phyloP scores from a whole-genome alignment of 2,797 vertebrate species.

The Notoglanidium macrostoma region DNA sequence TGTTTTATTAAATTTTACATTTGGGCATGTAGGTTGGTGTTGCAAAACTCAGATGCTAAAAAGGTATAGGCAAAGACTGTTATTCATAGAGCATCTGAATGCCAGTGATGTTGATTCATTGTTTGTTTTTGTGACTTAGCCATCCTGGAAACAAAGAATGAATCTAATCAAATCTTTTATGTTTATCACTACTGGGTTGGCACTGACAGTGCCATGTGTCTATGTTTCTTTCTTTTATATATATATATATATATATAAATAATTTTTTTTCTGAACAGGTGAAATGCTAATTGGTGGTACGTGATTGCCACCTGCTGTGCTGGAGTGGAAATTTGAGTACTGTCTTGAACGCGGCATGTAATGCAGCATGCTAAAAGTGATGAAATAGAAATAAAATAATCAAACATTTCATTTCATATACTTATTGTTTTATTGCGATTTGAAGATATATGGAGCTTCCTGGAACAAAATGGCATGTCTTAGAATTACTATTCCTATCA shows the following conservation, averaged over 20 bases:
- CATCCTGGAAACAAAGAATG: not conserved
- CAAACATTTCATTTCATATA: not conserved
- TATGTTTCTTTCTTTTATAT: not conserved
- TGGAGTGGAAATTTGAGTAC: constrained; percentile 6
- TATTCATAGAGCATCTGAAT: constrained; percentile 12
- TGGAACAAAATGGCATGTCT: not conserved
- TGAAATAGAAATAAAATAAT: not conserved
- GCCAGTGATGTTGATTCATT: not conserved
- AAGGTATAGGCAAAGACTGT: not conserved
- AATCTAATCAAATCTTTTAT: not conserved
- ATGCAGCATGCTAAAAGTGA: not conserved
- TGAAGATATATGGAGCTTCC: not conserved
- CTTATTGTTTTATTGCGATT: not conserved
- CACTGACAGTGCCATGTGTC: not conserved
- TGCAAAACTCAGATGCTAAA: constrained; percentile 1
- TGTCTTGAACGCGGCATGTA: not conserved
- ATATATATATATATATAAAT: no score
- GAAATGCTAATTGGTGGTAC: constrained; percentile 23
- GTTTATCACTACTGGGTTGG: constrained; percentile 6
- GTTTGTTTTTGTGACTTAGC: constrained; percentile 2
- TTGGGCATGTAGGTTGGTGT: not conserved
- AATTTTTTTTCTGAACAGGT: not conserved
- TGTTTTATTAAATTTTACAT: not conserved
- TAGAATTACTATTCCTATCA: no score
- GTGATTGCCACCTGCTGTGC: constrained; percentile 39